A percentile compares a stretch with the other conserved stretches of the same genome.
phyloP scores from a whole-genome alignment of 2,113 vertebrate genomes.

The Atherinomorus stipes region DNA sequence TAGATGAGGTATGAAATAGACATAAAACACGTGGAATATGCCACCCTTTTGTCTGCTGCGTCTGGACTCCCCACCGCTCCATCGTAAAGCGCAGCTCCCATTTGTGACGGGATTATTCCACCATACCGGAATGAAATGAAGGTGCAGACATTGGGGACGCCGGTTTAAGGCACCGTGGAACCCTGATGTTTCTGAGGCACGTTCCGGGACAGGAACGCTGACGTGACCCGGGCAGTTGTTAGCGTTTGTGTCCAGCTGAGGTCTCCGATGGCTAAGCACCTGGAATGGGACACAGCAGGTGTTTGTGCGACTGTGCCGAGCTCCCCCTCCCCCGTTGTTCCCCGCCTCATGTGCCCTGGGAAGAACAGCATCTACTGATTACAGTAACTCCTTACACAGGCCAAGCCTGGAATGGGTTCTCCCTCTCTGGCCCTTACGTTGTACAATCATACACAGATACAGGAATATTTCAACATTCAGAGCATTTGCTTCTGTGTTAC shows the following conservation, averaged over 20 bases:
- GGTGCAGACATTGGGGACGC: constrained; percentile 29
- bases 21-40: neutral
- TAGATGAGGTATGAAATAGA: constrained; percentile 20
- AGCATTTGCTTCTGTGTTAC: neutral
- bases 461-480: constrained; percentile 13
- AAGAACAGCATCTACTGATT: constrained; percentile 58
- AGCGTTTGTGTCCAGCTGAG: neutral
- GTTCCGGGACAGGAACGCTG: constrained; percentile 11
- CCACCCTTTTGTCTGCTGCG: neutral
- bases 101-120: no score
- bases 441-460: constrained; percentile 32
- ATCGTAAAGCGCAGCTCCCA: neutral
- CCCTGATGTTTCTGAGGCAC: constrained; percentile 68
- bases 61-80: constrained; percentile 12
- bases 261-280: neutral
- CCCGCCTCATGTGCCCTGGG: constrained; percentile 36
- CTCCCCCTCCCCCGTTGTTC: constrained; percentile 20
- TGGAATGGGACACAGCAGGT: neutral
- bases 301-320: neutral
- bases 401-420: constrained; percentile 3
- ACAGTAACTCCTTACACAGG: constrained; percentile 38
- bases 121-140: constrained; percentile 18
- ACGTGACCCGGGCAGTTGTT: constrained; percentile 1
- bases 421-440: constrained; percentile 22
- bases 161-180: constrained; percentile 80